These are phyloP conservation scores for Hedychridium roseum DNA, from an alignment of 2,888 invertebrate species.

Conservation along the genomic window DNA sequence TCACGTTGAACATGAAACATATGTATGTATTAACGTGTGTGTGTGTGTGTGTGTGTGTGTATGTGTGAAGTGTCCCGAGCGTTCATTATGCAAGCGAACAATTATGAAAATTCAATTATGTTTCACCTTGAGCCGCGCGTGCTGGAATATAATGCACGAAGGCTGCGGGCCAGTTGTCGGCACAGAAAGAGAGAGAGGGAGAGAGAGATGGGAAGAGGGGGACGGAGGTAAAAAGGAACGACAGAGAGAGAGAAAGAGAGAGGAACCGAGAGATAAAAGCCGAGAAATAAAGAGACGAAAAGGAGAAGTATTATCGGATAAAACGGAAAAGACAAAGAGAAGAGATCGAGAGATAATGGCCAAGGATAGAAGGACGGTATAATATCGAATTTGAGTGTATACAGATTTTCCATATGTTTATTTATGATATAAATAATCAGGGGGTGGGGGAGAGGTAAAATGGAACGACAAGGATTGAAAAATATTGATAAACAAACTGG, in stretches of 20 bases:
- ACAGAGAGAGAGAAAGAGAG: not conserved
- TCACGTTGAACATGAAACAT: too few relatives aligned
- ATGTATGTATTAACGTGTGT: not conserved
- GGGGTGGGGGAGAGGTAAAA: too few relatives aligned
- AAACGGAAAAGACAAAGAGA: conserved; percentile 4
- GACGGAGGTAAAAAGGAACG: too few relatives aligned
- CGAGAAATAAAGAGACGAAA: too few relatives aligned
- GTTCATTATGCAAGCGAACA: conserved; percentile 43
- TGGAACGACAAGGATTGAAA: too few relatives aligned
- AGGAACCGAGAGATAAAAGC: not conserved
- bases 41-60: not conserved
- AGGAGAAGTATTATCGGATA: too few relatives aligned
- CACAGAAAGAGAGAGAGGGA: not conserved
- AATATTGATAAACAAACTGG: too few relatives aligned
- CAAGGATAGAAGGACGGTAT: conserved; percentile 13
- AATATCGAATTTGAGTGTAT: conserved; percentile 11
- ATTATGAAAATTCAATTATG: conserved; percentile 53
- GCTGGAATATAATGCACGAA: conserved; percentile 42
- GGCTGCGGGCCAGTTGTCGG: conserved; percentile 37
- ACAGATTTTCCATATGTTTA: too few relatives aligned
- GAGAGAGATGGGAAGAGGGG: not conserved
- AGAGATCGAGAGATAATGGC: conserved; percentile 7
- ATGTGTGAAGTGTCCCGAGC: not conserved
- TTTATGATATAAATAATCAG: too few relatives aligned
- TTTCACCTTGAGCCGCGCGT: conserved; percentile 46